A percentile compares a stretch with the other conserved stretches of the same genome.
phyloP scores from a whole-genome alignment of 2,113 vertebrate species.

The Brachypteracias leptosomus region DNA sequence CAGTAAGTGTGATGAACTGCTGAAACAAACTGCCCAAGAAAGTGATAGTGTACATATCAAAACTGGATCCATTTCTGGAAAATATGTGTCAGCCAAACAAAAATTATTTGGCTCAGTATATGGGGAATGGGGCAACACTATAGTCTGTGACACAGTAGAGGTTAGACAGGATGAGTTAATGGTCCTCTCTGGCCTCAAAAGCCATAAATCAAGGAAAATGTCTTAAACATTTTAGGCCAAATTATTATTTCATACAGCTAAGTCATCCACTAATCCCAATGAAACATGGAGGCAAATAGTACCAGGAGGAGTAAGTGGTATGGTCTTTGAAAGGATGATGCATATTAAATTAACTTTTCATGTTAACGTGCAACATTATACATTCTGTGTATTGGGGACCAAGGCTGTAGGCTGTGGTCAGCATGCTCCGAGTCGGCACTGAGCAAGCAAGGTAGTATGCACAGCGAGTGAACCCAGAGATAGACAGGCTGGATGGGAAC shows the following conservation, averaged over 20 bases:
- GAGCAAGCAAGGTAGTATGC: not conserved
- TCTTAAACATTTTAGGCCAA: not conserved
- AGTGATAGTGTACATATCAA: not conserved
- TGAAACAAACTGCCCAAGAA: conserved; percentile 8
- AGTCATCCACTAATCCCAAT: not conserved
- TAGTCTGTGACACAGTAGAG: not conserved
- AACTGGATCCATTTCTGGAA: not conserved
- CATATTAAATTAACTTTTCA: not conserved
- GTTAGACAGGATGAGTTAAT: not conserved
- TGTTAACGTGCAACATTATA: not conserved
- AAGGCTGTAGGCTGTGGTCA: not conserved
- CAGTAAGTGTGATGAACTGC: not conserved
- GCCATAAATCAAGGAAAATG: not conserved
- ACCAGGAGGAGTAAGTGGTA: not conserved
- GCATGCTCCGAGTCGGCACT: not conserved
- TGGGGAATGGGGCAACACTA: not conserved
- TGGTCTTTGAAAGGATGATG: not conserved
- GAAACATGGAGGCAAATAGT: not conserved
- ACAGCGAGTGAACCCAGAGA: not conserved
- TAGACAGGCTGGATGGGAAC: not conserved
- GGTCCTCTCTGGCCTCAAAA: not conserved
- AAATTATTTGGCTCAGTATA: not conserved
- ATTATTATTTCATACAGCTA: not conserved
- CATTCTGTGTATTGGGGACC: not conserved
- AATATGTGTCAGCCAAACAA: not conserved